phyloP scores from a whole-genome alignment of 2,113 vertebrate species.

The Crypturellus undulatus region DNA sequence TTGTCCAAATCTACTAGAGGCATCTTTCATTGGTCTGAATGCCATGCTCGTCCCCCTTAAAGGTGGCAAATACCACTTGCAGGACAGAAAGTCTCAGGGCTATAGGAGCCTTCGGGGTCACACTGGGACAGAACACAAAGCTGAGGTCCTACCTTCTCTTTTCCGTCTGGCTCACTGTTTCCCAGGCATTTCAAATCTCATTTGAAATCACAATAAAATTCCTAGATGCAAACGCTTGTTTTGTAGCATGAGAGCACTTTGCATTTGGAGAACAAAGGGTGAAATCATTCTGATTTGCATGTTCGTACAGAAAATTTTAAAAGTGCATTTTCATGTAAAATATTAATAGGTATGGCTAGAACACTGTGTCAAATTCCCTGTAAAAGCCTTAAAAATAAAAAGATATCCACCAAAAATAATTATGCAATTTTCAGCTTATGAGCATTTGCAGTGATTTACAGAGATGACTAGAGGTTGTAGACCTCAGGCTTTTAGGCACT shows the following conservation, averaged over 20 bases:
- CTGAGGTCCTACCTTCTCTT: not conserved
- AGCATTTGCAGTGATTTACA: not conserved
- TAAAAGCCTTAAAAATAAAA: conserved; percentile 62
- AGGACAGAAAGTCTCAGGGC: not conserved
- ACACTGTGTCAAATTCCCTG: conserved; percentile 29
- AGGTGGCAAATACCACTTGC: not conserved
- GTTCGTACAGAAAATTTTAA: conserved; percentile 49
- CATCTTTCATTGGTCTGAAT: not conserved
- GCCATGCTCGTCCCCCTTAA: not conserved
- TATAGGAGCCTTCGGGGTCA: not conserved
- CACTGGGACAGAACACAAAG: not conserved
- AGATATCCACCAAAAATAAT: conserved; percentile 25
- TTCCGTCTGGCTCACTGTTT: not conserved
- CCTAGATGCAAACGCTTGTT: conserved; percentile 23
- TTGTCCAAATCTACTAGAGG: not conserved
- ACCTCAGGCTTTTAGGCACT: conserved; percentile 57
- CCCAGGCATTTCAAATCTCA: conserved; percentile 27
- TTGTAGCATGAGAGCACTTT: not conserved
- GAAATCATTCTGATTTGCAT: not conserved
- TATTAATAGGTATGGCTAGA: conserved; percentile 67
- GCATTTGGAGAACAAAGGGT: conserved; percentile 29
- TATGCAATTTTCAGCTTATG: conserved; percentile 52
- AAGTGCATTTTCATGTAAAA: conserved; percentile 69
- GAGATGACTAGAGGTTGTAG: not conserved
- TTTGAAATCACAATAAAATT: not conserved